Base-by-base conservation (phyloP, 2,888 invertebrate genomes). In the Dioctria rufipes region DNA sequence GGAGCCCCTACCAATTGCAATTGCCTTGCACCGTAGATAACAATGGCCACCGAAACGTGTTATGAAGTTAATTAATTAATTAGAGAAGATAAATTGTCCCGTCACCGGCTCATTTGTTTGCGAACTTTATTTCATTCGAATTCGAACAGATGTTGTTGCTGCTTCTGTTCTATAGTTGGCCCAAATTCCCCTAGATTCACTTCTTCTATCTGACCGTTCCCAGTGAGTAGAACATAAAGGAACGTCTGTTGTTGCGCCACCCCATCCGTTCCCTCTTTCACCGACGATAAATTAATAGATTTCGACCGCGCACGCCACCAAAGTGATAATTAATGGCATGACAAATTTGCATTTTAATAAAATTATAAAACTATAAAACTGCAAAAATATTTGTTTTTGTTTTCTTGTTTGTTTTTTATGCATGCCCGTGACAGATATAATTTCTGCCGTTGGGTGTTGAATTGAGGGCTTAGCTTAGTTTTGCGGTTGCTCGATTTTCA, bases 361-460 rank as follows among this genome's bases (percentile, higher is more conserved):
- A 71, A 71, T 71, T 71, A 71, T 71, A 71, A 71, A 54, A 71
- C 71, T 71, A 71, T 71, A 71, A 71, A 71, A 54, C 25, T 51
- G 39, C 51, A 51, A 5, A 25, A 13, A 58, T 13, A 58, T 58
- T 58, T 58, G 11, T 6, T 11, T 11, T 58, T 11, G 25, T 58
- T 25, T 58, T 58, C 58, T 58, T 3, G 11, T 6, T 11, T 11
- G n/a, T 58, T 11, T 4, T 58, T 25, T 58, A 8, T 11, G 46
- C 46, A 46, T 8, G 5, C 5, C 46, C 5, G 5, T 46, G 46
- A 46, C 2, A 46, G 46, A 46, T 46, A 46, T 46, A 6, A 25
- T 46, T 46, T 46, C 46, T 46, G 46, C 46, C 2, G 46, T 46
- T 46, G 25, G 25, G 25, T 25, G 25, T 8, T 46, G 46, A 46